Evolutionary conservation across 1,140 invertebrate species (phyloP), one percentile per base, ranked within the genome.

Genomic region (Apis cerana): DNA sequence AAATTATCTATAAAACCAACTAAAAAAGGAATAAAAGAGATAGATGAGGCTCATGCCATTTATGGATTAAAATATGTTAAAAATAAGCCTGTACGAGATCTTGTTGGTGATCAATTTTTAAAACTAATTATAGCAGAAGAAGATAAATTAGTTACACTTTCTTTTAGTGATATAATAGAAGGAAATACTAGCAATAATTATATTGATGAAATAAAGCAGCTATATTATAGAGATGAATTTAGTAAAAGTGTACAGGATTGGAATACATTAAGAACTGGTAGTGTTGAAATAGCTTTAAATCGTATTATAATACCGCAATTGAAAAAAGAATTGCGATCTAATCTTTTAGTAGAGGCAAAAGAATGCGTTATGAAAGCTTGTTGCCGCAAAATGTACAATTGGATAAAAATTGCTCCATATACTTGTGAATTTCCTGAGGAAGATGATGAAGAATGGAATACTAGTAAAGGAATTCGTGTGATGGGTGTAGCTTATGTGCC

Each of bases 181-280:
- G 97, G 97, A 4, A 97, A 97, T 87, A 97, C 96, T 0, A 95
- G 95, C 0, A 91, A 61, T 83, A 94, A 96, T 4, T 99, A 98
- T 91, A 95, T 99, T 19, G 98, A 99, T 81, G 98, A 99, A 94
- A 96, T 98, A 61, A 98, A 98, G 89, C 97, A 98, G 81, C 94
- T 99, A 1, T 99, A 98, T 92, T 97, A 97, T 83, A 96, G 96
- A 90, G 99, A 99, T 94, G 99, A 99, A 93, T 99, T 99, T 93
- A 98, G 97, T 88, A 98, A 98, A 88, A 97, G 97, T 87, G 99
- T 99, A 1, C 97, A 99, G 91, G 97, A 99, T 82, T 99, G 99
- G 99, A 99, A 99, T 93, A 95, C 96, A 0, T 91, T 99, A 64
- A 95, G 99, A 58, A 96, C 96, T 1, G 96, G 98, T 88, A 97